phyloP scores from a whole-genome alignment of 2,888 invertebrate species.

The Aspidiotus rigidus region DNA sequence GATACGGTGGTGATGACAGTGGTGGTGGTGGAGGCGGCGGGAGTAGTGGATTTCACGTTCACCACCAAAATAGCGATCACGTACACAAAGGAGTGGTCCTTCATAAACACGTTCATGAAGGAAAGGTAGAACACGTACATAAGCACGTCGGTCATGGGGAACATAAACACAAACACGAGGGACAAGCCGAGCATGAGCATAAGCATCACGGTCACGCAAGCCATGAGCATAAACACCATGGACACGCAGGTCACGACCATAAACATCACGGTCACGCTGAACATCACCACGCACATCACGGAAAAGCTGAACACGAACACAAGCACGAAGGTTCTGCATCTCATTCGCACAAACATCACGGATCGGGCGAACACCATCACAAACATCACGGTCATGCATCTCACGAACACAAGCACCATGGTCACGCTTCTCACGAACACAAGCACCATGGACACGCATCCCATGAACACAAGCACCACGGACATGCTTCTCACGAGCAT shows the following conservation, averaged over 20 bases:
- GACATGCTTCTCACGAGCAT: slow-evolving; percentile 35
- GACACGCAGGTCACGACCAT: slow-evolving; percentile 35
- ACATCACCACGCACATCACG: slow-evolving; percentile 35
- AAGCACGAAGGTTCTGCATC: too few relatives aligned
- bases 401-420: slow-evolving; percentile 37
- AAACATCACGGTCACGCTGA: slow-evolving; percentile 34
- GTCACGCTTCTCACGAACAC: slow-evolving; percentile 34
- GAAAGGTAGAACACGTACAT: slow-evolving; percentile 39
- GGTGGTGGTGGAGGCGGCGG: too few relatives aligned
- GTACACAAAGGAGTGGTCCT: slow-evolving; percentile 38
- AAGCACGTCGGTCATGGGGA: slow-evolving; percentile 29
- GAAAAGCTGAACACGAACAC: slow-evolving; percentile 6
- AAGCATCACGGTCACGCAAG: slow-evolving; percentile 35
- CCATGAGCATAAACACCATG: slow-evolving; percentile 35
- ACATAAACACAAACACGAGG: slow-evolving; percentile 35
- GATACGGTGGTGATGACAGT: too few relatives aligned
- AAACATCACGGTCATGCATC: too few relatives aligned
- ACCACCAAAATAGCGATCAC: slow-evolving; percentile 22
- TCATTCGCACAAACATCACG: too few relatives aligned
- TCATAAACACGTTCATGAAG: slow-evolving; percentile 39
- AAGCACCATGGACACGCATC: slow-evolving; percentile 33
- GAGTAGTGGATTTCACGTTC: too few relatives aligned
- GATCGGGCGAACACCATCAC: too few relatives aligned
- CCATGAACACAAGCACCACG: slow-evolving; percentile 36
- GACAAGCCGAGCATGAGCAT: slow-evolving; percentile 34